Evolutionary conservation across 2,888 invertebrate genomes (phyloP).

Genomic region (Maniola hyperantus): DNA sequence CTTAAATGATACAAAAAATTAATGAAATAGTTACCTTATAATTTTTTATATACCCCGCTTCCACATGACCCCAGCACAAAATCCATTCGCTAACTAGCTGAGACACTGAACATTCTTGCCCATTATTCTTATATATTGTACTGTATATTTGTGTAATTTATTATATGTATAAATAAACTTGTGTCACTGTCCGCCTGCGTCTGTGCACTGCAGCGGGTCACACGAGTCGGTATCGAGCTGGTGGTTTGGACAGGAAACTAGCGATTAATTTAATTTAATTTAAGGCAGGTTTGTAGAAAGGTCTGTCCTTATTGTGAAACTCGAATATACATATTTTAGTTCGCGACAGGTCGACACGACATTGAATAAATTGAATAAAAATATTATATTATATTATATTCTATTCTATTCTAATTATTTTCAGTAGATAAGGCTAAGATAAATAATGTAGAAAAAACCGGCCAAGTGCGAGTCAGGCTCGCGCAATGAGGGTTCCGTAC

Average conservation of each 20-base stretch:
- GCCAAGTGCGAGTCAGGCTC: too few relatives aligned
- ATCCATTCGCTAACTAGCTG: constrained; percentile 21
- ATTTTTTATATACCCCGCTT: not conserved
- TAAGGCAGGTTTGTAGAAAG: constrained; percentile 6
- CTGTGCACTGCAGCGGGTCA: constrained; percentile 30
- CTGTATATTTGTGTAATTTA: constrained; percentile 19
- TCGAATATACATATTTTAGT: not conserved
- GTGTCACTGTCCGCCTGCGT: constrained; percentile 11
- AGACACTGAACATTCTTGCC: constrained; percentile 19
- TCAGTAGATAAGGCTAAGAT: too few relatives aligned
- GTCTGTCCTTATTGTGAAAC: constrained; percentile 10
- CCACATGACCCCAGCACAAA: constrained; percentile 16
- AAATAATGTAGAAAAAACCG: too few relatives aligned
- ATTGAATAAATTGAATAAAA: not conserved
- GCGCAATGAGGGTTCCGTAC: too few relatives aligned
- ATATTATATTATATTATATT: too few relatives aligned
- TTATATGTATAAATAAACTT: constrained; percentile 27
- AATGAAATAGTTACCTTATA: constrained; percentile 17
- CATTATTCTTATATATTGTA: constrained; percentile 15
- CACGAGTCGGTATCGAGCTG: constrained; percentile 19
- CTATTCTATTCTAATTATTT: too few relatives aligned
- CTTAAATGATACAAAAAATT: too few relatives aligned
- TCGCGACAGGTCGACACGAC: too few relatives aligned
- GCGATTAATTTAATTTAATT: constrained; percentile 17
- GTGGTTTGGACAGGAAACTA: constrained; percentile 19